These are phyloP conservation scores for Alligator sinensis DNA, from an alignment of 2,113 vertebrate genomes.

Conservation along the genomic window DNA sequence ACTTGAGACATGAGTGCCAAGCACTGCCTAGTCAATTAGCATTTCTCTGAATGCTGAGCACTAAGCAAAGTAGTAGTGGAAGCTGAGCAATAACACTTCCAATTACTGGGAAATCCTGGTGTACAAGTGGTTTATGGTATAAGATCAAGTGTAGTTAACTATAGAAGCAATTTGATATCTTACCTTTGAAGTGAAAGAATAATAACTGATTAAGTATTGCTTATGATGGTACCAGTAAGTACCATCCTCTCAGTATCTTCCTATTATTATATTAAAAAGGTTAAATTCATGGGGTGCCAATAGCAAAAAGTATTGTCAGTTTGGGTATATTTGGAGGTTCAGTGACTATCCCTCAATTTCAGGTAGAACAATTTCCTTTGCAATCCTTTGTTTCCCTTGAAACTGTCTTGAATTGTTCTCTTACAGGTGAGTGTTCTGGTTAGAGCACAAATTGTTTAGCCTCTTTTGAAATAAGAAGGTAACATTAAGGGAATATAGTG, in stretches of 20 bases:
- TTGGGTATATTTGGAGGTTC: background rate
- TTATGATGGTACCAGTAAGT: background rate
- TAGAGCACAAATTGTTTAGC: background rate
- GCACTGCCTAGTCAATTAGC: rapidly evolving
- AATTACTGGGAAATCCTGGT: background rate
- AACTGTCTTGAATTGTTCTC: background rate
- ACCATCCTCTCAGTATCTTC: background rate
- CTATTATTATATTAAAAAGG: background rate
- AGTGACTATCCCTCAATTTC: no score
- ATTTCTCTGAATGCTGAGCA: background rate
- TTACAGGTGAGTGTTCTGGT: background rate
- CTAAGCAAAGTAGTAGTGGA: background rate
- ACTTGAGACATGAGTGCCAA: background rate
- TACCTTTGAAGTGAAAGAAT: background rate
- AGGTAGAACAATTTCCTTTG: background rate
- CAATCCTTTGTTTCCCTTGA: background rate
- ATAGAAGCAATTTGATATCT: background rate
- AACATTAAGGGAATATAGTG: background rate
- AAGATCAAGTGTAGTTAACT: background rate
- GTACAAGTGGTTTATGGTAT: background rate
- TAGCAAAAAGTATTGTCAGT: background rate
- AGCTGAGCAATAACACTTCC: background rate
- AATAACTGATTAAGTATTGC: background rate
- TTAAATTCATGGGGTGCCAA: background rate
- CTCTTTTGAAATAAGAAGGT: background rate